Evolutionary conservation across 2,113 vertebrate species (phyloP), one percentile per base, ranked within the genome.

Genomic region (Petrocephalus zakoni): DNA sequence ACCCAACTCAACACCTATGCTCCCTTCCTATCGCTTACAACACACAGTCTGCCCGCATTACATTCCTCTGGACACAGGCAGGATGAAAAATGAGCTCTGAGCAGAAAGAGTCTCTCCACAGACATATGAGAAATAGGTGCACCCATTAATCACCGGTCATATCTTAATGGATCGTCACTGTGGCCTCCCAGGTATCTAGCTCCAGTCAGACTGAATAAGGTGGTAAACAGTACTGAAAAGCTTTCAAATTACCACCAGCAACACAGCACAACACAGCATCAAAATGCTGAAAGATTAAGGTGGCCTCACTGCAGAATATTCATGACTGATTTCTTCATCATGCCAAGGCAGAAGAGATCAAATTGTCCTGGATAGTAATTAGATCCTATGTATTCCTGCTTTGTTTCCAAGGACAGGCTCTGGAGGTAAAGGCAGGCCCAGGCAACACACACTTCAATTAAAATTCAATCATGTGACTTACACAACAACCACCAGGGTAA

Each of bases 251-350:
- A 90, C 84, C 85, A 53, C 29, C 92, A 85, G 88, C 88, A 87
- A 91, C 90, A 87, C 34, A 0, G 42, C 53, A 55, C 90, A 25
- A 83, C 42, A 89, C 91, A 25, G 82, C 87, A 25, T 91, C 37
- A 87, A 90, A 89, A 89, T 93, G 91, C 89, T 94, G 91, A 95
- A 95, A 95, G 94, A 94, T 94, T 93, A 93, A 86, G 46, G 93
- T 11, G 90, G 88, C 81, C 5, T 0, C 5, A 64, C 85, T 84
- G 88, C 90, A 95, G 92, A 95, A 95, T 95, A 95, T 95, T 94
- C 93, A 95, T 94, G 91, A 0, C 42, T 3, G 86, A 88, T 55
- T 88, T 93, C 90, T 88, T 90, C 91, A 85, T 93, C 91, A 37
- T 87, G 89, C 91, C 88, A 93, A 89, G 88, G 89, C 90, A 90